Evolutionary conservation across 2,797 vertebrate genomes (phyloP).

Genomic region (Hephaestus fuliginosus): DNA sequence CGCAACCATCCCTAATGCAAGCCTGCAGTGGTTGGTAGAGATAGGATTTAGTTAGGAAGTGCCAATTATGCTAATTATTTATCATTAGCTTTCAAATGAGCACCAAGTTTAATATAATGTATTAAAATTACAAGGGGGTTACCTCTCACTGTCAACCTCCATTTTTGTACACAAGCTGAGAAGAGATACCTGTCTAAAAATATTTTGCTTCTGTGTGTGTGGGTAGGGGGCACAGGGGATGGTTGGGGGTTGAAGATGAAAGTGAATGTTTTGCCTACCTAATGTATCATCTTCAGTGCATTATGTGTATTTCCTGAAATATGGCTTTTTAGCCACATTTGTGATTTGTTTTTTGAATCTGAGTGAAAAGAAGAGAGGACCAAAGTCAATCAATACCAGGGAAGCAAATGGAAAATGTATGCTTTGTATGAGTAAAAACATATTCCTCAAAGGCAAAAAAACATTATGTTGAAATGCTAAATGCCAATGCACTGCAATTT

Average conservation of each 20-base stretch:
- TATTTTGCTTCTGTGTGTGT: background rate
- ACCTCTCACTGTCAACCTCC: background rate
- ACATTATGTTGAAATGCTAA: background rate
- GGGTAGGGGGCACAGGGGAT: background rate
- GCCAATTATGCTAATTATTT: slow-evolving; percentile 47
- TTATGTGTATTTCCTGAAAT: slow-evolving; percentile 15
- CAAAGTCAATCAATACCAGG: background rate
- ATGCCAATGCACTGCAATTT: slow-evolving; percentile 11
- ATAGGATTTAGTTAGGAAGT: slow-evolving; percentile 30
- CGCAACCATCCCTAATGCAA: slow-evolving; percentile 30
- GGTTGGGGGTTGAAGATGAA: slow-evolving; percentile 19
- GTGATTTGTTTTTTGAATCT: background rate
- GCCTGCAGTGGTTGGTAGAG: slow-evolving; percentile 7
- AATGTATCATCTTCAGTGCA: slow-evolving; percentile 16
- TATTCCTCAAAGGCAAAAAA: slow-evolving; percentile 3
- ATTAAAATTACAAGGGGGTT: slow-evolving; percentile 24
- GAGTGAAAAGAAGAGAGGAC: background rate
- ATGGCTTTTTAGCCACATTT: slow-evolving; percentile 24
- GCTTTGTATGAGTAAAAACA: background rate
- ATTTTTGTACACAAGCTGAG: slow-evolving; percentile 7
- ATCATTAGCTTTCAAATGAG: slow-evolving; percentile 33
- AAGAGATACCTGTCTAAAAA: slow-evolving; percentile 3
- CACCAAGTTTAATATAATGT: slow-evolving; percentile 21
- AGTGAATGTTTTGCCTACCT: slow-evolving; percentile 7
- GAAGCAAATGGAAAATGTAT: background rate